phyloP scores from a whole-genome alignment of 2,113 vertebrate genomes.

The Prunella himalayana region DNA sequence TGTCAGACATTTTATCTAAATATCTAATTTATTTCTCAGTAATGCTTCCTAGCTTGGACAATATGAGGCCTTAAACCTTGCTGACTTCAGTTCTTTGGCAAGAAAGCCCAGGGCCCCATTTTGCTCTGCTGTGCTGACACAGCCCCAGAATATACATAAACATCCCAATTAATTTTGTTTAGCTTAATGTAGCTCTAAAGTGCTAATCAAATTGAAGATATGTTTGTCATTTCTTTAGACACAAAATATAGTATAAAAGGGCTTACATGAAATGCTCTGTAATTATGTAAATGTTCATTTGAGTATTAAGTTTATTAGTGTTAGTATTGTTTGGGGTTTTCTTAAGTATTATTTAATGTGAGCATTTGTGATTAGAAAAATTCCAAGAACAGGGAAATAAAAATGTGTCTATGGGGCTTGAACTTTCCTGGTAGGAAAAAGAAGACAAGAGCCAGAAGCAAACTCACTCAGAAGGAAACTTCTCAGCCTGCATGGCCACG shows the following conservation, averaged over 20 bases:
- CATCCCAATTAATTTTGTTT: background rate
- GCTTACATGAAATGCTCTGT: background rate
- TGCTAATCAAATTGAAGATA: background rate
- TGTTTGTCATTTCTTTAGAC: background rate
- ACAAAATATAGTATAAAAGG: background rate
- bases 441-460: background rate
- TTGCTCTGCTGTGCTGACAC: background rate
- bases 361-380: background rate
- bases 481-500: constrained; percentile 84
- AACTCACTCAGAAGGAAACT: constrained; percentile 83
- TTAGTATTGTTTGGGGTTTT: background rate
- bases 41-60: background rate
- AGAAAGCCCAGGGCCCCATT: background rate
- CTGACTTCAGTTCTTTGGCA: background rate
- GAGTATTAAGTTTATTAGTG: background rate
- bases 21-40: background rate
- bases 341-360: background rate
- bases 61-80: background rate
- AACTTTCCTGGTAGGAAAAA: background rate
- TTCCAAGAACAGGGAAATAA: background rate
- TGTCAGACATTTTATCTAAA: background rate
- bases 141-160: background rate
- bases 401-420: fast-evolving
- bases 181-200: background rate
- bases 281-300: constrained; percentile 11